Evolutionary conservation across 2,113 vertebrate species (phyloP), one percentile per base, ranked within the genome.

Genomic region (Myiozetetes cayanensis): DNA sequence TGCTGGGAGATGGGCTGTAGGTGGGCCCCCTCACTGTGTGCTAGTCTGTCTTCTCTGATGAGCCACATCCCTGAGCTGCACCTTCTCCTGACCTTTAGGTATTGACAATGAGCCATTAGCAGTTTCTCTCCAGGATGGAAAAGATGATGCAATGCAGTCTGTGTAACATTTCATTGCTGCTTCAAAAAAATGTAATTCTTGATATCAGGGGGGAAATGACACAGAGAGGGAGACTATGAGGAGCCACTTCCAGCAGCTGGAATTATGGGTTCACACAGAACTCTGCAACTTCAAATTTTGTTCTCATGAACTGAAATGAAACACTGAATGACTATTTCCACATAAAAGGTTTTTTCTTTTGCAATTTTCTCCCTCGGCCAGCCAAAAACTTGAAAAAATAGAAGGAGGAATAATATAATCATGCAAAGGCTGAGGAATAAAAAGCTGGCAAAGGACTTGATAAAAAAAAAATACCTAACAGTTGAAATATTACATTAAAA

Each of bases 11-110:
- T 9, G 24, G 65, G 56, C 13, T 9, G 43, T 10, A 37, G 47
- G 43, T 16, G 53, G n/a, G 33, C 2, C 0, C 46, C 21, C 35
- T 53, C 56, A 21, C 27, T 24, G 41, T 21, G 9, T 0, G 1
- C 15, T 6, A 37, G 65, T 15, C 22, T 9, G 31, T 11, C 21
- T 59, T 61, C 63, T 61, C 35, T 19, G 37, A 72, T 14, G 30
- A 68, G 61, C 35, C 56, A n/a, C 9, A 3, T 59, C 61, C 61
- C 44, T 49, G 28, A 41, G 37, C 28, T 3, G 0, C 1, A 0
- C 20, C 58, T 55, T 41, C 67, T 82, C 30, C 30, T 21, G 39
- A 55, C 30, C 8, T 0, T 63, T 24, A n/a, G 31, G 10, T 27
- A 67, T 1, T 31, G 22, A 67, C 8, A 25, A 11, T 6, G 10